phyloP scores from a whole-genome alignment of 2,797 vertebrate species.

The Acropternis orthonyx region DNA sequence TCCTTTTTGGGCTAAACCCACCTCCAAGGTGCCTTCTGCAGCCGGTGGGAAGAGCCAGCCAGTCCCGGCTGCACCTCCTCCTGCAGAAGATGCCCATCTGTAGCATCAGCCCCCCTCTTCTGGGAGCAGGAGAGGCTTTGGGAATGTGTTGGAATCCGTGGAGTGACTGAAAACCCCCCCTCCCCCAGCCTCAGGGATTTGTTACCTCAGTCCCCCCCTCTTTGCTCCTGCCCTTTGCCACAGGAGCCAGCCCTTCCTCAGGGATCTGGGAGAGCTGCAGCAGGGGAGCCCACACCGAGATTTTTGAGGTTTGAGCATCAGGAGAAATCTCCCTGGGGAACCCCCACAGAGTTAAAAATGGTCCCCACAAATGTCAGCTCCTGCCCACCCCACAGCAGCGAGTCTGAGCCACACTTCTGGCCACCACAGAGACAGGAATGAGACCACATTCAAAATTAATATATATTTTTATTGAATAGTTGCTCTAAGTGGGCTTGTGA shows the following conservation, averaged over 20 bases:
- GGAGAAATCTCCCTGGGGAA: not conserved
- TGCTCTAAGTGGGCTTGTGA: conserved; percentile 66
- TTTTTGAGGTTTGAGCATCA: not conserved
- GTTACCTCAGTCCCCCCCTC: not conserved
- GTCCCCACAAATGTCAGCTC: not conserved
- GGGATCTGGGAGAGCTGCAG: not conserved
- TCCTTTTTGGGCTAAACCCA: not conserved
- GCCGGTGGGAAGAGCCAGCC: not conserved
- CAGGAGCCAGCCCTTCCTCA: not conserved
- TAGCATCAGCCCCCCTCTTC: not conserved
- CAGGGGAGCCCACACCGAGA: not conserved
- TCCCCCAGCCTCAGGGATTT: not conserved
- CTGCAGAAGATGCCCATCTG: not conserved
- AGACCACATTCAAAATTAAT: conserved; percentile 65
- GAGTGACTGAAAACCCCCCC: not conserved
- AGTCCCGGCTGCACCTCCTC: not conserved
- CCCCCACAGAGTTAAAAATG: accelerated
- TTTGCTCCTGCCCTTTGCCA: not conserved
- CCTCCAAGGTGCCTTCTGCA: not conserved
- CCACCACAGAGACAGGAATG: not conserved
- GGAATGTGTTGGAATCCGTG: not conserved
- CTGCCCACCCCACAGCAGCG: not conserved
- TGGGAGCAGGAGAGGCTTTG: not conserved
- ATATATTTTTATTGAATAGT: conserved; percentile 71
- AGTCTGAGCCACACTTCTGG: not conserved